phyloP scores from a whole-genome alignment of 2,888 invertebrate species.

The Hemaris fuciformis region DNA sequence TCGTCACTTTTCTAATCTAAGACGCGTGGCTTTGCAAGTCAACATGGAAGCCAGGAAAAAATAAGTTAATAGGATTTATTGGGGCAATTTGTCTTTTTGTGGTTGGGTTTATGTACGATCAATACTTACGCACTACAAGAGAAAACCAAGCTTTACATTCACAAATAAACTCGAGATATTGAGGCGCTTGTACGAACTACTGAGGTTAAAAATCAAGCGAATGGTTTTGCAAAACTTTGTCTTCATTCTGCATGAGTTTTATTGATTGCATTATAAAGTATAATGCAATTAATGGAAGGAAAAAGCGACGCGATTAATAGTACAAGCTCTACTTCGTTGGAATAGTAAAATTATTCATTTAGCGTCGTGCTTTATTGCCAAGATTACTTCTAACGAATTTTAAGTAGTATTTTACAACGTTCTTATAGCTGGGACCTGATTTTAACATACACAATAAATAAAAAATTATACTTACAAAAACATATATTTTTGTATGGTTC shows the following conservation, averaged over 20 bases:
- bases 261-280: neutral
- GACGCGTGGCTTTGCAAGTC: slow-evolving; percentile 17
- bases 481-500: too few species aligned
- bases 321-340: neutral
- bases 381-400: too few species aligned
- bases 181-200: neutral
- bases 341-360: too few species aligned
- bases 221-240: neutral
- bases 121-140: neutral
- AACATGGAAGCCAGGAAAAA: slow-evolving; percentile 6
- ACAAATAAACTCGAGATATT: neutral
- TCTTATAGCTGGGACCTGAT: too few species aligned
- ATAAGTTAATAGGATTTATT: slow-evolving; percentile 7
- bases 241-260: neutral
- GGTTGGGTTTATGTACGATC: neutral
- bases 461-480: too few species aligned
- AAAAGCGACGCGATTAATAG: neutral
- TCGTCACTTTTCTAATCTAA: slow-evolving; percentile 21
- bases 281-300: neutral
- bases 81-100: neutral
- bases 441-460: too few species aligned
- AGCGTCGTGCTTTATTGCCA: too few species aligned
- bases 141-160: neutral
- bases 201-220: neutral
- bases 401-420: too few species aligned